These are phyloP conservation scores for Xestia xanthographa DNA, from an alignment of 2,888 invertebrate species.

Conservation along the genomic window DNA sequence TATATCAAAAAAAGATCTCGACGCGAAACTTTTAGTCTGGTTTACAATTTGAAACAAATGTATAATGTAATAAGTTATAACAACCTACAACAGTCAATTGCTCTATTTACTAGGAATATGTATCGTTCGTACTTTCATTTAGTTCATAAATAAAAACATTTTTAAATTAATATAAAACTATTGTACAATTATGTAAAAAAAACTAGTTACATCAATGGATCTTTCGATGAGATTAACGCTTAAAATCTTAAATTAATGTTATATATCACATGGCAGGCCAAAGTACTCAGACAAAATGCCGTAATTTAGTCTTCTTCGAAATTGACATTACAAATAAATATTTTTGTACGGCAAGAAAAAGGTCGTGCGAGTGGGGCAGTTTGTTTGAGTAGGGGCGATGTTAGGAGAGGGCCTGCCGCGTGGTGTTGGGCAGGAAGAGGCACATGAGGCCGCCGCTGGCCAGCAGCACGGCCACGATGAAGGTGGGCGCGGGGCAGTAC, in stretches of 20 bases:
- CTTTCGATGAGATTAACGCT: conserved; percentile 72
- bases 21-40: conserved; percentile 71
- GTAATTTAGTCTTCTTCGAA: conserved; percentile 52
- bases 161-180: conserved; percentile 78
- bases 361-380: conserved; percentile 29
- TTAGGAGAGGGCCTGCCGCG: conserved; percentile 93
- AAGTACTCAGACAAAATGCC: conserved; percentile 58
- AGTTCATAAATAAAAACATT: conserved; percentile 76
- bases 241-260: conserved; percentile 60
- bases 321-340: conserved; percentile 61
- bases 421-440: conserved; percentile 97
- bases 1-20: conserved; percentile 72
- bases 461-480: conserved; percentile 96
- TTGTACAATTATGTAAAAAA: conserved; percentile 82
- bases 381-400: conserved; percentile 48
- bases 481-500: conserved; percentile 97
- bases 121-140: conserved; percentile 72
- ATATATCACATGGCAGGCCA: conserved; percentile 72
- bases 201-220: conserved; percentile 81
- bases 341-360: conserved; percentile 53
- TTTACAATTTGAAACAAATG: conserved; percentile 69
- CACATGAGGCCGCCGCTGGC: conserved; percentile 97
- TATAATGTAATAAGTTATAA: conserved; percentile 69
- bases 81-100: conserved; percentile 78
- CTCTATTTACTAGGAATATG: conserved; percentile 66